Evolutionary conservation across 2,888 invertebrate genomes (phyloP).

Genomic region (Prenolepis imparis): DNA sequence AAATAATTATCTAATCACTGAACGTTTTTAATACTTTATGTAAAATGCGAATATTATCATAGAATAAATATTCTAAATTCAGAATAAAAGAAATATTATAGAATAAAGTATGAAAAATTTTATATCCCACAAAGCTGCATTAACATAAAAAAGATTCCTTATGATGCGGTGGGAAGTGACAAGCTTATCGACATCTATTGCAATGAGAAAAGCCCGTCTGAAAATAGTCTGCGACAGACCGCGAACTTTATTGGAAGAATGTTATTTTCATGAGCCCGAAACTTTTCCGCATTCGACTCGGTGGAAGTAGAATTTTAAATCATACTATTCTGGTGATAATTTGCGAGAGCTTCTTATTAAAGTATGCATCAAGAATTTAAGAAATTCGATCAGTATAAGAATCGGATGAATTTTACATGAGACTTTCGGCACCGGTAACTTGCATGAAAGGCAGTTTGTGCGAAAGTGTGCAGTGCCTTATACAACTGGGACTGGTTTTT

Average conservation of each 20-base stretch:
- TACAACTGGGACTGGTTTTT: background rate
- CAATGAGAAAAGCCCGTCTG: constrained; percentile 14
- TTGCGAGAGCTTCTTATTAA: constrained; percentile 52
- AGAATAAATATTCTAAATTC: background rate
- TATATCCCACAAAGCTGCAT: background rate
- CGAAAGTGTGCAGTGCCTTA: constrained; percentile 16
- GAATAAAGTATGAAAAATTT: background rate
- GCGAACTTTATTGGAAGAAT: constrained; percentile 52
- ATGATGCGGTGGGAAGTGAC: background rate
- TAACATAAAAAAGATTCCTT: background rate
- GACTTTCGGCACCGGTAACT: constrained; percentile 55
- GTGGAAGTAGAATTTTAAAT: constrained; percentile 51
- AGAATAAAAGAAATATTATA: constrained; percentile 3
- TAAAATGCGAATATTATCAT: background rate
- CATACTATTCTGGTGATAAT: constrained; percentile 51
- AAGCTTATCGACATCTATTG: constrained; percentile 42
- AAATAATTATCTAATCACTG: background rate
- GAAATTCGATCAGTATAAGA: constrained; percentile 55
- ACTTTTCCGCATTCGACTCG: constrained; percentile 38
- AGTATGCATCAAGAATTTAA: constrained; percentile 57
- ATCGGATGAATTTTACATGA: constrained; percentile 64
- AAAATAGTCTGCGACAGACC: constrained; percentile 34
- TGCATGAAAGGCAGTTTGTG: constrained; percentile 41
- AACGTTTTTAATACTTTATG: background rate
- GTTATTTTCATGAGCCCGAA: constrained; percentile 56